Conservation (phyloP, 2,888 invertebrate genomes). For the Cancer borealis region DNA sequence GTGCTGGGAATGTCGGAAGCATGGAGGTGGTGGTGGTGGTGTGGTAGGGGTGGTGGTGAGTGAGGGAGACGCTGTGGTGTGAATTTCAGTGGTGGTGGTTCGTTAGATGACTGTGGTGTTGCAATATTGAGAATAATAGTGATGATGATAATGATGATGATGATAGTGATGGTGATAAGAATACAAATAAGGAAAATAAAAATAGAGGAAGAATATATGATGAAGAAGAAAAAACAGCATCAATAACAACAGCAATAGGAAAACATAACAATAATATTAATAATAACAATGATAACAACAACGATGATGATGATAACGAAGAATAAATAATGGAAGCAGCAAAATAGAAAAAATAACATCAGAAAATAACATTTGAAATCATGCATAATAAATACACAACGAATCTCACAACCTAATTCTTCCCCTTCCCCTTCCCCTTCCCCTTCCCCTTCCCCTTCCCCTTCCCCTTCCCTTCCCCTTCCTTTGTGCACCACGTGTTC, state of each 20-base stretch:
- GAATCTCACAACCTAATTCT: background rate
- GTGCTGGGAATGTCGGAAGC: constrained; percentile 10
- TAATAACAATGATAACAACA: background rate
- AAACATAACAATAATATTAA: background rate
- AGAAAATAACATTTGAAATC: no score
- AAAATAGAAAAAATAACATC: background rate
- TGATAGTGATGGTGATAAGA: background rate
- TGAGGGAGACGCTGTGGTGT: background rate
- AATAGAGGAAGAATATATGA: background rate
- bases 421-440: background rate
- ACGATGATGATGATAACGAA: background rate
- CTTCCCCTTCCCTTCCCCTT: background rate
- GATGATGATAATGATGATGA: background rate
- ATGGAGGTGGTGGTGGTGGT: background rate
- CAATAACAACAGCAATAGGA: background rate
- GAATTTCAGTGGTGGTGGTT: background rate
- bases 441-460: background rate
- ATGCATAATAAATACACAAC: no score
- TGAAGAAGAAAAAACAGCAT: background rate
- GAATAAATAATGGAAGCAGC: background rate
- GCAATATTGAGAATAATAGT: background rate
- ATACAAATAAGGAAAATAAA: background rate
- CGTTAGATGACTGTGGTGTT: background rate
- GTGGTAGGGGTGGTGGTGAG: background rate
- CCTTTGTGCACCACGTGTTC: background rate